Evolutionary conservation across 2,797 vertebrate species (phyloP).

Genomic region (Pipistrellus pygmaeus): DNA sequence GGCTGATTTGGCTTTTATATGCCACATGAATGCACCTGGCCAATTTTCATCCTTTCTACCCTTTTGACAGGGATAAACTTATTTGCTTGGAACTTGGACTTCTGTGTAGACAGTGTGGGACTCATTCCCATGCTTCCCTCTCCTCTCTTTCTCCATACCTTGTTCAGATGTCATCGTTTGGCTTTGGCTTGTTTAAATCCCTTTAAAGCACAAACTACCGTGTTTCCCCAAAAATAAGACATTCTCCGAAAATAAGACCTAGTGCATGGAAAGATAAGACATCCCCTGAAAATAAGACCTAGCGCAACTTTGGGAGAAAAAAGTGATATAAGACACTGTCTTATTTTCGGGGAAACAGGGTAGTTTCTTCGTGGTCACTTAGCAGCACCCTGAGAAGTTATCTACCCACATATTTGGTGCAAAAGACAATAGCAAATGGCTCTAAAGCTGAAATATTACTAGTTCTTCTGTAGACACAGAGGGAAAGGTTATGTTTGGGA

Average conservation of each 20-base stretch:
- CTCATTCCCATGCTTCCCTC: constrained; percentile 1
- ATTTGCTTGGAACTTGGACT: constrained; percentile 19
- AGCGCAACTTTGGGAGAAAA: too few species aligned
- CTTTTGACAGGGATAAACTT: background rate
- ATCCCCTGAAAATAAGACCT: too few species aligned
- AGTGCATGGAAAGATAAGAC: too few species aligned
- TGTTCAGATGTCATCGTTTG: constrained; percentile 46
- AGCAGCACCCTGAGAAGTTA: constrained; percentile 42
- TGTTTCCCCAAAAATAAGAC: too few species aligned
- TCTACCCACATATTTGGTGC: constrained; percentile 1
- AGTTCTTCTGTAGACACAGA: constrained; percentile 48
- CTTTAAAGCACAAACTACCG: constrained; percentile 32
- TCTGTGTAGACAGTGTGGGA: background rate
- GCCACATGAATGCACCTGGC: background rate
- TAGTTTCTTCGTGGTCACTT: constrained; percentile 34
- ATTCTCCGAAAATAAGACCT: too few species aligned
- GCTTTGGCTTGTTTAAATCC: background rate
- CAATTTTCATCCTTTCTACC: background rate
- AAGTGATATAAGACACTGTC: too few species aligned
- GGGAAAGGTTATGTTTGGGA: background rate
- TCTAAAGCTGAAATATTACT: constrained; percentile 12
- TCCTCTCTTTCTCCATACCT: background rate
- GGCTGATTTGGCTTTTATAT: background rate
- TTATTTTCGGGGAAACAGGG: too few species aligned
- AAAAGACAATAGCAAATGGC: constrained; percentile 57